Conservation (phyloP, 2,797 vertebrate species). For the Siniperca scherzeri region DNA sequence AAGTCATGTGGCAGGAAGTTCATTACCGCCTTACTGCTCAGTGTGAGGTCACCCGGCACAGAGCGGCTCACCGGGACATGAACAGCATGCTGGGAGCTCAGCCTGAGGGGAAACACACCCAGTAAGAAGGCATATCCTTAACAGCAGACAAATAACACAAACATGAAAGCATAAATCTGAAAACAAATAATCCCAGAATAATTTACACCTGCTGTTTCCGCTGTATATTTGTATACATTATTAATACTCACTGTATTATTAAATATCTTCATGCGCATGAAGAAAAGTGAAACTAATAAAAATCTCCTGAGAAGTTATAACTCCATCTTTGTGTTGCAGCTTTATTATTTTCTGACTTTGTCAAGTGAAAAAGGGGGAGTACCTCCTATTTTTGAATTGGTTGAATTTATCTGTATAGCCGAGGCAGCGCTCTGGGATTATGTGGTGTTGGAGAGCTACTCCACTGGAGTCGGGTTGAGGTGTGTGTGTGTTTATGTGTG, state of each 20-base stretch:
- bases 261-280: not conserved
- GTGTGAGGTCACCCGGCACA: slow-evolving; percentile 45
- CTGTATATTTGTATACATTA: slow-evolving; percentile 30
- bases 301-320: slow-evolving; percentile 1
- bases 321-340: not conserved
- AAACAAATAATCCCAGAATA: slow-evolving; percentile 51
- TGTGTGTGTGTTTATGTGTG: slow-evolving; percentile 32
- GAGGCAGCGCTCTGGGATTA: slow-evolving; percentile 45
- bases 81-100: slow-evolving; percentile 65
- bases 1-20: slow-evolving; percentile 64
- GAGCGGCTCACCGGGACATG: slow-evolving; percentile 45
- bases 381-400: slow-evolving; percentile 44
- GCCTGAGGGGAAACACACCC: slow-evolving; percentile 58
- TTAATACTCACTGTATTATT: slow-evolving; percentile 35
- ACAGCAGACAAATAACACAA: slow-evolving; percentile 30
- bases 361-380: not conserved
- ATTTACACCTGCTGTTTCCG: slow-evolving; percentile 20
- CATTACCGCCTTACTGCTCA: slow-evolving; percentile 59
- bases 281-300: slow-evolving; percentile 31
- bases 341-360: slow-evolving; percentile 41
- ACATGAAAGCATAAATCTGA: slow-evolving; percentile 27
- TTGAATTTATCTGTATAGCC: slow-evolving; percentile 38
- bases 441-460: slow-evolving; percentile 57
- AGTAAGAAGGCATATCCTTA: slow-evolving; percentile 12
- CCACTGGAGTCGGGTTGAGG: slow-evolving; percentile 36